Conservation (phyloP, 2,888 invertebrate species). For the Andrena bicolor region DNA sequence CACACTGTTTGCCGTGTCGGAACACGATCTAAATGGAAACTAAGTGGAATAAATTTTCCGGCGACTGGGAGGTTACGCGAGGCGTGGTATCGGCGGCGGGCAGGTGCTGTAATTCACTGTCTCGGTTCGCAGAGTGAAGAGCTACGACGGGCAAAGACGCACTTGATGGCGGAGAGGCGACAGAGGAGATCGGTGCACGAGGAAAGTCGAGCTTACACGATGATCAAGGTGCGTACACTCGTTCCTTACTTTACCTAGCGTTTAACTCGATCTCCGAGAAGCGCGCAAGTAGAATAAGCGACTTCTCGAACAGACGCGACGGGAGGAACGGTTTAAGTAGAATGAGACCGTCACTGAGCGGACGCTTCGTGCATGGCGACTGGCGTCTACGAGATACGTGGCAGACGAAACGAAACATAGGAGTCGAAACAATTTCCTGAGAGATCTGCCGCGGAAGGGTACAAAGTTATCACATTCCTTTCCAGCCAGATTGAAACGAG, state of each 20-base stretch:
- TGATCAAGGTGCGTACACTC: slow-evolving; percentile 80
- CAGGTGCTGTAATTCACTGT: slow-evolving; percentile 21
- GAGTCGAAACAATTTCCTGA: neutral
- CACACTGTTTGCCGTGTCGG: neutral
- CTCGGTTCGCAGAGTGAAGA: slow-evolving; percentile 73
- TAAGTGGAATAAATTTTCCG: slow-evolving; percentile 15
- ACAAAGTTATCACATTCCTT: neutral
- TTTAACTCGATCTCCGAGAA: neutral
- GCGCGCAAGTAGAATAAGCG: no score
- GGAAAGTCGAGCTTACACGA: slow-evolving; percentile 83
- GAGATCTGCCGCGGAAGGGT: neutral
- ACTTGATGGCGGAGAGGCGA: slow-evolving; percentile 63
- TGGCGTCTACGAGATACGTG: neutral
- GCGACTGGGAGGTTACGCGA: neutral
- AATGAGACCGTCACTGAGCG: neutral
- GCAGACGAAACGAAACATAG: neutral
- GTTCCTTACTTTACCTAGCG: neutral
- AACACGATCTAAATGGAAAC: slow-evolving; percentile 14
- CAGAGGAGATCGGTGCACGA: slow-evolving; percentile 76
- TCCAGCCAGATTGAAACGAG: neutral
- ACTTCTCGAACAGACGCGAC: no score
- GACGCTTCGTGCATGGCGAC: neutral
- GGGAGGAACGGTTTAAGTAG: neutral
- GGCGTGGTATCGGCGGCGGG: slow-evolving; percentile 7
- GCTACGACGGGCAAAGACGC: slow-evolving; percentile 72